These are phyloP conservation scores for Pedetes capensis DNA, from an alignment of 2,113 vertebrate genomes.

Conservation along the genomic window DNA sequence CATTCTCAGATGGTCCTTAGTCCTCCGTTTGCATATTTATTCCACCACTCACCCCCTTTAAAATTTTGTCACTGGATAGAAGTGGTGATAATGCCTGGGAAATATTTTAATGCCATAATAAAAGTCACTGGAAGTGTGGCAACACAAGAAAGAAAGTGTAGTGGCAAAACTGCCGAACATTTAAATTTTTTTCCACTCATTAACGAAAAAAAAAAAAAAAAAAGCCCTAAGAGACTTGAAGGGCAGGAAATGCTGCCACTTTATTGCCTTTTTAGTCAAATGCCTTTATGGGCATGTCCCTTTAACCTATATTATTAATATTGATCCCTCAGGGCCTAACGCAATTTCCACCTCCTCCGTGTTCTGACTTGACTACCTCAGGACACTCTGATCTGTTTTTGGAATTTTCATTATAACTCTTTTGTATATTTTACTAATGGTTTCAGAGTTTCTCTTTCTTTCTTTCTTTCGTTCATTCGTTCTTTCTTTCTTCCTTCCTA, in stretches of 20 bases:
- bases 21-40: background rate
- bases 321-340: background rate
- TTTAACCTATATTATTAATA: constrained; percentile 50
- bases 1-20: constrained; percentile 34
- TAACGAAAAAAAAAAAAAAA: too few relatives aligned
- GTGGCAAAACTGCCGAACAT: constrained; percentile 36
- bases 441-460: background rate
- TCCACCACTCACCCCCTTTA: background rate
- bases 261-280: constrained; percentile 62
- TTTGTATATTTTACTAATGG: background rate
- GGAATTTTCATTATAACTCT: background rate
- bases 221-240: constrained; percentile 26
- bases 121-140: constrained; percentile 47
- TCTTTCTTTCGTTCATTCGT: too few relatives aligned
- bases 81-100: constrained; percentile 37
- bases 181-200: constrained; percentile 51
- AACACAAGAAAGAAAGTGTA: constrained; percentile 30
- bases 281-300: constrained; percentile 42
- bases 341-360: constrained; percentile 22
- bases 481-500: too few relatives aligned
- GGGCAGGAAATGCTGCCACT: constrained; percentile 53
- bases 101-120: constrained; percentile 67
- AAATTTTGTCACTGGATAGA: constrained; percentile 36
- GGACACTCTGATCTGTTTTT: background rate
- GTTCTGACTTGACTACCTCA: background rate